phyloP scores from a whole-genome alignment of 2,797 vertebrate species.

The Micropoecilia bifurca region DNA sequence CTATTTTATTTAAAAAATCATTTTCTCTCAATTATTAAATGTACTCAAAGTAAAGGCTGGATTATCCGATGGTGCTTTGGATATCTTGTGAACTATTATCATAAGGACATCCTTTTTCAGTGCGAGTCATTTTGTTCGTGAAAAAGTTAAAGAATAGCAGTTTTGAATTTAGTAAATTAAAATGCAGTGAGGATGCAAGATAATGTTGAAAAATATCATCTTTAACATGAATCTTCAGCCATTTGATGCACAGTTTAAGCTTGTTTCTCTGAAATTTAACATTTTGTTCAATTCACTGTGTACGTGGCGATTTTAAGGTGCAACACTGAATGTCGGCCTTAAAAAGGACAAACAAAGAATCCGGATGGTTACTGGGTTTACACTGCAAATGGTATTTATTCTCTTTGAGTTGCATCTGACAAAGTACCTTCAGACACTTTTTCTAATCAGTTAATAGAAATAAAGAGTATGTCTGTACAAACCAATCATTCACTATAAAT shows the following conservation, averaged over 20 bases:
- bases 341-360: conserved; percentile 13
- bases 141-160: background rate
- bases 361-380: background rate
- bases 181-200: background rate
- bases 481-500: conserved; percentile 17
- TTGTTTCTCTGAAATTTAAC: background rate
- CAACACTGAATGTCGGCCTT: background rate
- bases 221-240: background rate
- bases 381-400: conserved; percentile 9
- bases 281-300: background rate
- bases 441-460: conserved; percentile 11
- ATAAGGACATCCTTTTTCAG: background rate
- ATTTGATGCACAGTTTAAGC: background rate
- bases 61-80: background rate
- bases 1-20: background rate
- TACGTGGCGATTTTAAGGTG: conserved; percentile 1
- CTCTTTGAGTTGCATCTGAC: conserved; percentile 1
- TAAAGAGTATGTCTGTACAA: conserved; percentile 5
- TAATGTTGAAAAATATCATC: background rate
- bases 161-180: background rate
- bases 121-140: background rate
- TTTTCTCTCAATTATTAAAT: background rate
- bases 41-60: background rate
- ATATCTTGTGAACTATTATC: background rate
- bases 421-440: conserved; percentile 7